Base-by-base conservation (phyloP, 2,113 vertebrate genomes). In the Gracilinanus agilis region DNA sequence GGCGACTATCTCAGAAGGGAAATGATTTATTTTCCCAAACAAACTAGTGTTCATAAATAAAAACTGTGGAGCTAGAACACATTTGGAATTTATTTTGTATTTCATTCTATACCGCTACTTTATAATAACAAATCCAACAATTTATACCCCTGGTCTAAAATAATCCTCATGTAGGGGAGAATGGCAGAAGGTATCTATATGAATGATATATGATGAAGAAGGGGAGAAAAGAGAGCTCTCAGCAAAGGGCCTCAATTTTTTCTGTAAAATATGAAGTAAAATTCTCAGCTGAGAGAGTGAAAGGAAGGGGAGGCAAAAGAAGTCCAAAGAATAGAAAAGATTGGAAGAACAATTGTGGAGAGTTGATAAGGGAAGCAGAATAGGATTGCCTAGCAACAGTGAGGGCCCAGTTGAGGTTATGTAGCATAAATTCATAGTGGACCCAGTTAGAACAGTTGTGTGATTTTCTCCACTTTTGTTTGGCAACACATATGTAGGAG, bases 1-100 rank as follows among this genome's bases (percentile, higher is more conserved):
- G 55, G 55, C 49, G 55, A 58, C 49, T 94, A 83, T 24, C 94
- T 94, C 49, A 67, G 55, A 54, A 92, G 93, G 49, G 90, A 90
- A 96, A 88, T 40, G 34, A 83, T 83, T 16, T 40, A 83, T 40
- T 83, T 83, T n/a, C 67, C n/a, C 67, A 83, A 75, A 83, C 67
- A 83, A 83, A 40, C n/a, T 40, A 25, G n/a, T 40, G 2, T n/a
- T n/a, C 29, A 12, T 34, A 34, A 67, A 29, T 67, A 29, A 67
- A 49, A 1, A 12, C 29, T 67, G 29, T 2, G 4, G 58, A 67
- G 11, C 58, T 58, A 67, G 11, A 13, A 67, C 11, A 67, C 58
- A 40, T 7, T 40, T 83, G 67, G n/a, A 83, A 83, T 83, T 75
- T 75, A 75, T 75, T 21, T n/a, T 83, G n/a, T 40, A 83, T 7